Evolutionary conservation across 2,113 vertebrate genomes (phyloP).

Genomic region (Poecilia latipinna): DNA sequence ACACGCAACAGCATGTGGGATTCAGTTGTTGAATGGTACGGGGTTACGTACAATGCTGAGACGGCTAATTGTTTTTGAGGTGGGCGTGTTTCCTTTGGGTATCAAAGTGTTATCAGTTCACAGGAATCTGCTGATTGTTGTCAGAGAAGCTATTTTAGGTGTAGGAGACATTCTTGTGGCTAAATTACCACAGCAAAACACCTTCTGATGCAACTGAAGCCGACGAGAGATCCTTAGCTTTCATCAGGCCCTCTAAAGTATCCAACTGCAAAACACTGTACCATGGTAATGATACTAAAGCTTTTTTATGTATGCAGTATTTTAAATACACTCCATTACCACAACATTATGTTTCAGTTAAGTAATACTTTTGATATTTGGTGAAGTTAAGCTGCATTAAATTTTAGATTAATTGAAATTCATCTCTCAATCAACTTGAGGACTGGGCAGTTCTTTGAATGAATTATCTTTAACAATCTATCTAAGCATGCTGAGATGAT

Average conservation of each 20-base stretch:
- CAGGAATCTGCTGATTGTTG: slow-evolving; percentile 38
- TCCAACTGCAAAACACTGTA: slow-evolving; percentile 4
- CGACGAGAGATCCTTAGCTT: background rate
- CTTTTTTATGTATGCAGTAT: background rate
- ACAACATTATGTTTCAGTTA: background rate
- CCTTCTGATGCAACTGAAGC: background rate
- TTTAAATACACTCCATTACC: background rate
- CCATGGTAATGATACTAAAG: background rate
- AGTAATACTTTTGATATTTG: background rate
- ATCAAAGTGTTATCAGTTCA: slow-evolving; percentile 22
- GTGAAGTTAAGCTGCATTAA: background rate
- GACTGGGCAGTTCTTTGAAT: no score
- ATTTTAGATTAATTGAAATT: no score
- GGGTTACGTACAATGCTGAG: slow-evolving; percentile 11
- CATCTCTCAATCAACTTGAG: no score
- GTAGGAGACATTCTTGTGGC: slow-evolving; percentile 16
- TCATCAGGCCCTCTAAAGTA: background rate
- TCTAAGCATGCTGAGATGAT: no score
- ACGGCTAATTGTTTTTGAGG: slow-evolving; percentile 29
- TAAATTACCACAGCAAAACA: slow-evolving; percentile 16
- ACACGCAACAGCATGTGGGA: slow-evolving; percentile 3
- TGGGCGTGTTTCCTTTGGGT: slow-evolving; percentile 30
- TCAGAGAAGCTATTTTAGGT: slow-evolving; percentile 47
- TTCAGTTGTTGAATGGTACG: slow-evolving; percentile 29
- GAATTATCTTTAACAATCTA: no score